These are phyloP conservation scores for Abrostola triplasia DNA, from an alignment of 2,888 invertebrate genomes.

Conservation along the genomic window DNA sequence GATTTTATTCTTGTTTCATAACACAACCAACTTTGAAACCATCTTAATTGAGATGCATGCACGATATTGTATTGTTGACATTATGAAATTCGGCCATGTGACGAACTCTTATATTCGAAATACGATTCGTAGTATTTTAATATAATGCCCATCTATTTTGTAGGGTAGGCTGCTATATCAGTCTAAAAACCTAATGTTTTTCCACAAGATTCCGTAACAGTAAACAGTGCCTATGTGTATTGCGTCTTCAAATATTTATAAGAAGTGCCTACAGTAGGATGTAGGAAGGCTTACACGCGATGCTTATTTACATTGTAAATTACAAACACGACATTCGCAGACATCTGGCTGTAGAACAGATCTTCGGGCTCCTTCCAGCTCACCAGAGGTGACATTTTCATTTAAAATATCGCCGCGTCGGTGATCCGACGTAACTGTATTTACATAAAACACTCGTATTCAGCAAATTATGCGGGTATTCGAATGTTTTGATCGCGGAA, in stretches of 20 bases:
- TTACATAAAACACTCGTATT: slow-evolving; percentile 76
- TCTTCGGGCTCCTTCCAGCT: slow-evolving; percentile 31
- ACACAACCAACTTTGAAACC: too few species aligned
- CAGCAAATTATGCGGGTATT: slow-evolving; percentile 68
- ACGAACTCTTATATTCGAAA: too few species aligned
- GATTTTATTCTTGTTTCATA: too few species aligned
- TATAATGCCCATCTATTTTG: too few species aligned
- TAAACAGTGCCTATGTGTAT: slow-evolving; percentile 9
- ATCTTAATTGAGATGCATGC: too few species aligned
- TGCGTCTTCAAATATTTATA: slow-evolving; percentile 51
- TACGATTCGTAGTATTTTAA: too few species aligned
- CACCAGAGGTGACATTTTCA: slow-evolving; percentile 51
- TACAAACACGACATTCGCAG: slow-evolving; percentile 39
- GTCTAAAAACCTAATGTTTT: slow-evolving; percentile 4
- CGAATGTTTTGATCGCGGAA: slow-evolving; percentile 72
- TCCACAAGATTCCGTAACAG: background rate
- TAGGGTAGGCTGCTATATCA: background rate
- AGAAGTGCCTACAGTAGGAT: slow-evolving; percentile 24
- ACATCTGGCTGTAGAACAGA: slow-evolving; percentile 27
- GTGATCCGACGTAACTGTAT: slow-evolving; percentile 60
- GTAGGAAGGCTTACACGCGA: slow-evolving; percentile 39
- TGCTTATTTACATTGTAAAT: slow-evolving; percentile 55
- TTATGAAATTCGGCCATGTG: too few species aligned
- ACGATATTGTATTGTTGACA: too few species aligned
- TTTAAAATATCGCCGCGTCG: slow-evolving; percentile 51